phyloP scores from a whole-genome alignment of 2,113 vertebrate species.

The Chlorocebus sabaeus region DNA sequence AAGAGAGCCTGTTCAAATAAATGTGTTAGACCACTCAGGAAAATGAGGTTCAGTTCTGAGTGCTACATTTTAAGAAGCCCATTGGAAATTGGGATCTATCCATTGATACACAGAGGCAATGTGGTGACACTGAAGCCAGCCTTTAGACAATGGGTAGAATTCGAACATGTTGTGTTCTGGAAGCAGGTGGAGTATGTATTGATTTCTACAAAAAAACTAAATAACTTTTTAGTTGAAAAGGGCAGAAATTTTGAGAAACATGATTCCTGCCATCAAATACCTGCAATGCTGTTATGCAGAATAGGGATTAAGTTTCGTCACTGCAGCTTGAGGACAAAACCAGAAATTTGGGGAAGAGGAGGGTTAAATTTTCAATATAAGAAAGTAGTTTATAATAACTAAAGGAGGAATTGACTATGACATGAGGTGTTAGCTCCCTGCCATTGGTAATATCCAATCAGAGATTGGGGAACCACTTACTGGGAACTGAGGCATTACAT shows the following conservation, averaged over 20 bases:
- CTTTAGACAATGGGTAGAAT: background rate
- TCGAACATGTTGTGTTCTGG: background rate
- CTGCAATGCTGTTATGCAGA: background rate
- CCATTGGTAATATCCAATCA: background rate
- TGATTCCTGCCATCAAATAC: background rate
- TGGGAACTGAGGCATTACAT: background rate
- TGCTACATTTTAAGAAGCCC: background rate
- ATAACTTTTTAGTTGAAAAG: background rate
- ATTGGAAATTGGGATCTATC: background rate
- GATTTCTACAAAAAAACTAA: background rate
- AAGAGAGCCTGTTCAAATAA: background rate
- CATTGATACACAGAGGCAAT: background rate
- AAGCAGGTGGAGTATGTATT: accelerated
- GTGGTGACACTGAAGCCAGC: background rate
- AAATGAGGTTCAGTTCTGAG: background rate
- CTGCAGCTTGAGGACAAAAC: background rate
- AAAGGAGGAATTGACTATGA: background rate
- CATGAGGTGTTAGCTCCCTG: background rate
- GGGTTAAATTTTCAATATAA: background rate
- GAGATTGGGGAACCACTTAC: background rate
- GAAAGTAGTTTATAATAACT: conserved; percentile 38
- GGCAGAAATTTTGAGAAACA: conserved; percentile 24
- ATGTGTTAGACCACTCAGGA: background rate
- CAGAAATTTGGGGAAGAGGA: background rate
- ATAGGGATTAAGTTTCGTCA: conserved; percentile 9